Evolutionary conservation across 53 echinoderm and acorn worm genomes (phyloP).

Genomic region (Luidia sarsii): DNA sequence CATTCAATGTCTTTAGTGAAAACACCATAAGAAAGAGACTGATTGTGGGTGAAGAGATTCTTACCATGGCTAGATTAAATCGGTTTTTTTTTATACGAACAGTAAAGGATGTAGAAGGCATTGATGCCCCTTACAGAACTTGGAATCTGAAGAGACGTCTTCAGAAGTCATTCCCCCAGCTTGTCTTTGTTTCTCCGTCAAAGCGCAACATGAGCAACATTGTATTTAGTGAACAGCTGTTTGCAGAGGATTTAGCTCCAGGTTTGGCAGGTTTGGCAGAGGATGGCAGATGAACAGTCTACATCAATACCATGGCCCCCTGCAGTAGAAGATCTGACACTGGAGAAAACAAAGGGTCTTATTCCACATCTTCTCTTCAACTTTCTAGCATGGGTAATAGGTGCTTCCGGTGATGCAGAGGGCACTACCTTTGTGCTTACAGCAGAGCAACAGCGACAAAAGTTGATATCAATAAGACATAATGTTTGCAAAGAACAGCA

Average conservation of each 20-base stretch:
- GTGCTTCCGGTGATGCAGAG: constrained; percentile 40
- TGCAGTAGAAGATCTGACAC: constrained; percentile 29
- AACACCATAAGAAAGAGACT: constrained; percentile 1
- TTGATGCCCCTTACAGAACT: constrained; percentile 33
- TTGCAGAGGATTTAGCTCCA: constrained; percentile 17
- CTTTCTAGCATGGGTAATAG: constrained; percentile 38
- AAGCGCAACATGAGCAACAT: constrained; percentile 43
- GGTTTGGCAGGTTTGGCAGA: too few relatives aligned
- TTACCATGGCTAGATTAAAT: neutral
- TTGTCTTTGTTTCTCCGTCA: constrained; percentile 23
- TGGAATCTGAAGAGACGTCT: constrained; percentile 49
- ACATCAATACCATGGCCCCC: constrained; percentile 36
- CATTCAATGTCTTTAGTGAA: constrained; percentile 9
- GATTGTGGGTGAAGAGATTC: constrained; percentile 9
- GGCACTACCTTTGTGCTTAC: constrained; percentile 1
- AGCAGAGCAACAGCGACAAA: constrained; percentile 7
- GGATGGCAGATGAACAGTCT: neutral
- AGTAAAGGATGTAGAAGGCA: constrained; percentile 22
- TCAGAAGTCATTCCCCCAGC: constrained; percentile 27
- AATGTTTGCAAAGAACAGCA: constrained; percentile 27
- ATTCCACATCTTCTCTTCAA: constrained; percentile 38
- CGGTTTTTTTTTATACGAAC: constrained; percentile 15
- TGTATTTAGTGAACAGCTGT: constrained; percentile 15
- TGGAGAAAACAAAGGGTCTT: constrained; percentile 23
- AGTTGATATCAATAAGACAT: constrained; percentile 26